These are phyloP conservation scores for Drosophila formosana DNA, from an alignment of 2,888 invertebrate species.

Conservation along the genomic window DNA sequence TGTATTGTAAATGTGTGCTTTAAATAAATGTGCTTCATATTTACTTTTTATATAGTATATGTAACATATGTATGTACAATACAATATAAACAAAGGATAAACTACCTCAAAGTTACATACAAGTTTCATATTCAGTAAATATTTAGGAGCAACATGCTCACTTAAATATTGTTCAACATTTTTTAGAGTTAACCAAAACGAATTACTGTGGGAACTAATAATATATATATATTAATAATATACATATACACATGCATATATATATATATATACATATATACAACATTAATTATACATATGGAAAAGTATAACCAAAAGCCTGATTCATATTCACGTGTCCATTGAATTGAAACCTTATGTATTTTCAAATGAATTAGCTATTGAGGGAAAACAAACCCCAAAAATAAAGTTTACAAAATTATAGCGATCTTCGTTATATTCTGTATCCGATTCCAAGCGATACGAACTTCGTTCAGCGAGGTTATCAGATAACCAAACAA, in stretches of 20 bases:
- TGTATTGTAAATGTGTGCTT: slow-evolving; percentile 82
- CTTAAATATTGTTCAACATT: slow-evolving; percentile 26
- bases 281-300: slow-evolving; percentile 23
- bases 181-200: slow-evolving; percentile 25
- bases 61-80: slow-evolving; percentile 27
- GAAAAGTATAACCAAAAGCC: slow-evolving; percentile 64
- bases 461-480: slow-evolving; percentile 27
- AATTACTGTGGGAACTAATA: slow-evolving; percentile 52
- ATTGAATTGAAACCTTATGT: slow-evolving; percentile 64
- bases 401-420: slow-evolving; percentile 29
- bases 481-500: slow-evolving; percentile 35
- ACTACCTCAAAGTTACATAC: slow-evolving; percentile 75
- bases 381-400: slow-evolving; percentile 29
- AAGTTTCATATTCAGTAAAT: slow-evolving; percentile 69
- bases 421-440: slow-evolving; percentile 13
- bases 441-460: slow-evolving; percentile 21
- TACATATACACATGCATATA: slow-evolving; percentile 37
- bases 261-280: slow-evolving; percentile 18
- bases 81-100: slow-evolving; percentile 67
- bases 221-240: slow-evolving; percentile 26
- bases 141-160: slow-evolving; percentile 34
- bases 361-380: slow-evolving; percentile 55
- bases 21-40: slow-evolving; percentile 82
- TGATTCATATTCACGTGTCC: slow-evolving; percentile 74
- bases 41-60: slow-evolving; percentile 57